phyloP scores from a whole-genome alignment of 1,140 invertebrate species.

The Anthonomus grandis region DNA sequence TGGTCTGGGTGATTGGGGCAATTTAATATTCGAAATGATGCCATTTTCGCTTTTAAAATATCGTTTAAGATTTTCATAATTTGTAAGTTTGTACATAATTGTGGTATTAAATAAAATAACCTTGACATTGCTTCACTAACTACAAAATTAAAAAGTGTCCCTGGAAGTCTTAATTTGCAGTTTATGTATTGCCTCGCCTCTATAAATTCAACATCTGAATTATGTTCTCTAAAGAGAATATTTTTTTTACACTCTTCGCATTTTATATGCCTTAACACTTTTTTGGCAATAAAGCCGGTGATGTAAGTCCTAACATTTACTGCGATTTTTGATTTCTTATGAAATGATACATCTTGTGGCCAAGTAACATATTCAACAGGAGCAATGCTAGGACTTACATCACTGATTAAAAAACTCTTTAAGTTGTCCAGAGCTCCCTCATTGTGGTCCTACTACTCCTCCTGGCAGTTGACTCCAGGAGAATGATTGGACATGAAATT shows the following conservation, averaged over 20 bases:
- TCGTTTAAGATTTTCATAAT: background rate
- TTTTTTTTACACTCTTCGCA: slow-evolving; percentile 12
- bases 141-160: slow-evolving; percentile 5
- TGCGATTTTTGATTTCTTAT: slow-evolving; percentile 1
- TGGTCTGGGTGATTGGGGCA: background rate
- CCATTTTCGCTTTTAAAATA: background rate
- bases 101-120: slow-evolving; percentile 14
- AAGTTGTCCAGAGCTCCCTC: too few relatives aligned
- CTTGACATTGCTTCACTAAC: background rate
- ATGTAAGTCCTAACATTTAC: slow-evolving; percentile 7
- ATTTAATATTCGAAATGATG: slow-evolving; percentile 5
- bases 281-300: slow-evolving; percentile 9
- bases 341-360: background rate
- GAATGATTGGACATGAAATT: too few relatives aligned
- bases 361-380: background rate
- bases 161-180: slow-evolving; percentile 3
- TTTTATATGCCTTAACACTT: slow-evolving; percentile 3
- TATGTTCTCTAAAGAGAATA: background rate
- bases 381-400: too few relatives aligned
- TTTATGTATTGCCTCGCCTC: slow-evolving; percentile 12
- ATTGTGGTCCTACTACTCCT: too few relatives aligned
- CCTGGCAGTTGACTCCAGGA: too few relatives aligned
- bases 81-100: slow-evolving; percentile 1
- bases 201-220: slow-evolving; percentile 4
- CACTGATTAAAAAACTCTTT: too few relatives aligned